Percentiles rank a stretch among this genome's conserved stretches.
These are phyloP conservation scores for Oophaga pumilio DNA, from an alignment of 2,113 vertebrate species.

Conservation along the genomic window DNA sequence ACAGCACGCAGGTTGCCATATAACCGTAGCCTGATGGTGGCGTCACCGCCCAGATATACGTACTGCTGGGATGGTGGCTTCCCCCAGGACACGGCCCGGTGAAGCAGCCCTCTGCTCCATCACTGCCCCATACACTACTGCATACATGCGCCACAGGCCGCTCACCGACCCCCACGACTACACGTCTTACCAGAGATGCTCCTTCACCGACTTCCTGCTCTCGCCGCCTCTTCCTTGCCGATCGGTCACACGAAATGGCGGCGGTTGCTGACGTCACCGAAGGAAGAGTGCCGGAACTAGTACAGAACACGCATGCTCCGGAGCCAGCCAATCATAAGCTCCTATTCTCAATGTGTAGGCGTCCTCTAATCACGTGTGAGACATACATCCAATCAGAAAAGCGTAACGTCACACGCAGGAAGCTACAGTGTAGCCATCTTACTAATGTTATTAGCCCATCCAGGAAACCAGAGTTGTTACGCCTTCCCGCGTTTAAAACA, in stretches of 20 bases:
- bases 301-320: background rate
- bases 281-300: slow-evolving; percentile 2
- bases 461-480: background rate
- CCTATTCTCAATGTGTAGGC: background rate
- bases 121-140: no score
- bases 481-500: background rate
- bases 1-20: no score
- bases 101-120: no score
- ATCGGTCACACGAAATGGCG: slow-evolving; percentile 57
- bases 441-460: background rate
- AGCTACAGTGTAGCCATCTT: slow-evolving; percentile 15
- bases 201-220: slow-evolving; percentile 34
- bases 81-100: no score
- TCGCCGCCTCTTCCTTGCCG: slow-evolving; percentile 37
- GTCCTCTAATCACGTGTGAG: background rate
- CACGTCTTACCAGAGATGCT: background rate
- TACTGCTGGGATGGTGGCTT: no score
- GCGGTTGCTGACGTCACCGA: slow-evolving; percentile 22
- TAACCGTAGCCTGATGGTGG: no score
- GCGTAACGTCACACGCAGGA: background rate
- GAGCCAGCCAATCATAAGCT: background rate
- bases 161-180: background rate
- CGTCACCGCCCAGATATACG: no score
- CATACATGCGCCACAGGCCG: background rate
- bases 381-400: background rate